Evolutionary conservation across 1,140 invertebrate species (phyloP), one percentile per base, ranked within the genome.

Genomic region (Cataglyphis hispanica): DNA sequence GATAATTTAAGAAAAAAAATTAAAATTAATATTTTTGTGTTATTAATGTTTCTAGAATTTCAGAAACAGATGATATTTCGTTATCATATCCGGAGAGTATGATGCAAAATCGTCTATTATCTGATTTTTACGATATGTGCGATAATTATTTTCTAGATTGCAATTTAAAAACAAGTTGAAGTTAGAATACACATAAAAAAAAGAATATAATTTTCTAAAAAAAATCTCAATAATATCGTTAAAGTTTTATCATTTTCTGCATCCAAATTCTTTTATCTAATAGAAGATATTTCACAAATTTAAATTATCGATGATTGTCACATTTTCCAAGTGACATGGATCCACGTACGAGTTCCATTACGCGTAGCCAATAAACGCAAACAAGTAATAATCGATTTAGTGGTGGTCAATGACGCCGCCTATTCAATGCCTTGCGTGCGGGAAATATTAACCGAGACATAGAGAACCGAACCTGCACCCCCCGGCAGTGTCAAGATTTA

Each of bases 371-470:
- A 83, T 83, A 72, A 81, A 83, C 25, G 78, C 40, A 83, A 83
- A 72, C 69, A 83, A 74, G 37, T 60, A 46, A 74, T 61, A 83
- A 74, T 83, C 37, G 78, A 83, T 83, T 83, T 83, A 83, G 19
- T 53, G 67, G 56, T 22, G 78, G 78, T 83, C 78, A 83, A 19
- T 61, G 78, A 43, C 40, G 78, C 31, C 56, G 25, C 19, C 67
- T 83, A 34, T 67, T 67, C 76, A 22, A 67, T 56, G 31, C 31
- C 60, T 53, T n/a, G 46, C 46, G 40, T 58, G 64, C 53, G 37
- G 78, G 67, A 83, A 83, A 83, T 83, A 72, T 83, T 83, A 83
- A 83, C 53, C 53, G 67, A 83, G 78, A 83, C 67, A 25, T 40
- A 74, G 78, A 74, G 78, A 43, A 83, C 37, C 78, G 78, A 60